Conservation (phyloP, 1,140 invertebrate genomes). For the Cyrtorhinus lividipennis region DNA sequence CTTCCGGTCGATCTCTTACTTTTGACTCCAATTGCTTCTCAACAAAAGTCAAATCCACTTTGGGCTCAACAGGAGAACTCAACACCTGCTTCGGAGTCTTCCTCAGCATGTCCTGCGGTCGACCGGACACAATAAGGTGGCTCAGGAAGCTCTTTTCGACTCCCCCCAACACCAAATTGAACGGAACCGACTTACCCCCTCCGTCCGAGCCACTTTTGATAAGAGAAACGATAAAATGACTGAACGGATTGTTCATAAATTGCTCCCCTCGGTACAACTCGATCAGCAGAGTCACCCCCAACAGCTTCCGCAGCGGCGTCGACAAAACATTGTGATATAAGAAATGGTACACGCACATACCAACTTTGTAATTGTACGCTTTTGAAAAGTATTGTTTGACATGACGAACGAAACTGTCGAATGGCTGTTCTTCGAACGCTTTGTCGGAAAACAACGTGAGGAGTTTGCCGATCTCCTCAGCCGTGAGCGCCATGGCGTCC, state of each 20-base stretch:
- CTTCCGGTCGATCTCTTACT: neutral
- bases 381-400: slow-evolving; percentile 41
- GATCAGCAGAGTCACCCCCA: slow-evolving; percentile 52
- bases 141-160: slow-evolving; percentile 43
- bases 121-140: slow-evolving; percentile 36
- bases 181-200: neutral
- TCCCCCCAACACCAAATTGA: neutral
- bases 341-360: slow-evolving; percentile 45
- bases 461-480: neutral
- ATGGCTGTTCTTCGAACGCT: slow-evolving; percentile 38
- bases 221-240: slow-evolving; percentile 46
- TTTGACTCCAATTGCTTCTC: slow-evolving; percentile 3
- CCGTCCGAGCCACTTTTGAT: slow-evolving; percentile 35
- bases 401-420: slow-evolving; percentile 48
- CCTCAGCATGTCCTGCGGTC: neutral
- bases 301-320: slow-evolving; percentile 47
- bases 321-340: slow-evolving; percentile 55
- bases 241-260: slow-evolving; percentile 53
- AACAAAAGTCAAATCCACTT: slow-evolving; percentile 16
- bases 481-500: neutral
- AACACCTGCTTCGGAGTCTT: neutral
- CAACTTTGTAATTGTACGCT: slow-evolving; percentile 32
- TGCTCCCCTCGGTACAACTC: slow-evolving; percentile 57
- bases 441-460: slow-evolving; percentile 2
- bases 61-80: neutral